Conservation (phyloP, 2,888 invertebrate species). For the Himalopsyche kuldschensis region DNA sequence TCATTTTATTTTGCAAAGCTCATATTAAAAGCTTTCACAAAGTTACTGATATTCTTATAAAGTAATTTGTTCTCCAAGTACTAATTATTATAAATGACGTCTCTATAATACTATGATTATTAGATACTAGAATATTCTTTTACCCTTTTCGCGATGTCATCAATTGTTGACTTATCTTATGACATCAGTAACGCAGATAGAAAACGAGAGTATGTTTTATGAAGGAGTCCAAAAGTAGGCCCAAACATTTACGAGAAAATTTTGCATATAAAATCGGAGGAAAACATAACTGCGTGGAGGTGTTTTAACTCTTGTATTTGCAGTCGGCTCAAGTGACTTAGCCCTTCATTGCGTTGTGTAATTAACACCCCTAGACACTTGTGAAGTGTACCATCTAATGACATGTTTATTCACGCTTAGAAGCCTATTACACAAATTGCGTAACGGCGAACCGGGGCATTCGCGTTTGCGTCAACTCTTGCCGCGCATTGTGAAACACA, state of each 20-base stretch:
- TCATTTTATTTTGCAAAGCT: constrained; percentile 9
- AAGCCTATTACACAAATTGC: constrained; percentile 29
- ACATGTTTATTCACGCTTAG: constrained; percentile 38
- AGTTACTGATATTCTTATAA: not conserved
- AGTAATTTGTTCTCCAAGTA: not conserved
- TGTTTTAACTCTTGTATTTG: constrained; percentile 6
- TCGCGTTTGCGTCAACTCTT: constrained; percentile 9
- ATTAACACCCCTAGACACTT: constrained; percentile 33
- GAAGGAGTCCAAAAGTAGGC: not conserved
- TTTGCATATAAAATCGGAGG: not conserved
- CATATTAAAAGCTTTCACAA: not conserved
- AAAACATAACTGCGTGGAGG: constrained; percentile 4
- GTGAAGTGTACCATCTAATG: constrained; percentile 31
- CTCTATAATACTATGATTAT: not conserved
- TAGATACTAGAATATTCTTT: not conserved
- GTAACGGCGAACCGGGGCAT: constrained; percentile 7
- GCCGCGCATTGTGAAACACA: not conserved
- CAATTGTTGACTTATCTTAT: too few species aligned
- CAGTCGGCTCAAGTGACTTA: constrained; percentile 20
- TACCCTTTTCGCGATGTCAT: too few species aligned
- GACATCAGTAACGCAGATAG: too few species aligned
- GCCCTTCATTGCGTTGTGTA: constrained; percentile 25
- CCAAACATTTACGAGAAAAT: not conserved
- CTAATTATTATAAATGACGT: not conserved
- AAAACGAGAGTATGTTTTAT: too few species aligned